Evolutionary conservation across 2,888 invertebrate species (phyloP).

Genomic region (Dasysyrphus albostriatus): DNA sequence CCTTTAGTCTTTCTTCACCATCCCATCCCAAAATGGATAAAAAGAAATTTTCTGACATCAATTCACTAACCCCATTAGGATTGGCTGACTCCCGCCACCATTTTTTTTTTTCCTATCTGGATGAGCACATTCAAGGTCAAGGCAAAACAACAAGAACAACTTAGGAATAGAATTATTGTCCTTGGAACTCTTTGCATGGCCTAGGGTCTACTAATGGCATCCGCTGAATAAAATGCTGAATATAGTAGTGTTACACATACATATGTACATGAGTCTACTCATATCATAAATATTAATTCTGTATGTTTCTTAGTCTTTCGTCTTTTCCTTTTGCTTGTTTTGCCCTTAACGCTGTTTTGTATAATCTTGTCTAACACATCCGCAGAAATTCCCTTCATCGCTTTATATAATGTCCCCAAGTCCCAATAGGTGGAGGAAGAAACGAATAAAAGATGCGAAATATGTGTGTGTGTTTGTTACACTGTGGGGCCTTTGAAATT

Average conservation of each 20-base stretch:
- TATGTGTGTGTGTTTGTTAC: neutral
- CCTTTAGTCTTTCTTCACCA: neutral
- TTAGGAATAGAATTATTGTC: neutral
- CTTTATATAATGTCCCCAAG: neutral
- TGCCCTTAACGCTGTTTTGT: slow-evolving; percentile 43
- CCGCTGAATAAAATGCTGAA: slow-evolving; percentile 39
- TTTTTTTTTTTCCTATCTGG: slow-evolving; percentile 15
- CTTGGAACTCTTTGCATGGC: slow-evolving; percentile 46
- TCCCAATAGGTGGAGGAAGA: slow-evolving; percentile 8
- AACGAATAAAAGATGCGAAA: neutral
- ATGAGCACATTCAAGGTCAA: slow-evolving; percentile 62
- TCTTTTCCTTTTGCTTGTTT: neutral
- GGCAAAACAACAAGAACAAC: slow-evolving; percentile 2
- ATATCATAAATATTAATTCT: slow-evolving; percentile 62
- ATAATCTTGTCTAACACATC: slow-evolving; percentile 48
- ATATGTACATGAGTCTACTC: neutral
- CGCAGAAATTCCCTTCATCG: neutral
- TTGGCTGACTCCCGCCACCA: slow-evolving; percentile 34
- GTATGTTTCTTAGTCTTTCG: neutral
- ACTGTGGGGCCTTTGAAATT: slow-evolving; percentile 11
- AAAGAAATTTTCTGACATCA: slow-evolving; percentile 45
- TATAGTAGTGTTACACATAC: slow-evolving; percentile 10
- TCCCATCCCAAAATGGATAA: slow-evolving; percentile 31
- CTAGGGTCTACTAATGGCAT: slow-evolving; percentile 66
- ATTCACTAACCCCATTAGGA: slow-evolving; percentile 39